A percentile compares a stretch with the other conserved stretches of the same genome.
phyloP scores from a whole-genome alignment of 2,888 invertebrate genomes.

The Drosophila ezoana region DNA sequence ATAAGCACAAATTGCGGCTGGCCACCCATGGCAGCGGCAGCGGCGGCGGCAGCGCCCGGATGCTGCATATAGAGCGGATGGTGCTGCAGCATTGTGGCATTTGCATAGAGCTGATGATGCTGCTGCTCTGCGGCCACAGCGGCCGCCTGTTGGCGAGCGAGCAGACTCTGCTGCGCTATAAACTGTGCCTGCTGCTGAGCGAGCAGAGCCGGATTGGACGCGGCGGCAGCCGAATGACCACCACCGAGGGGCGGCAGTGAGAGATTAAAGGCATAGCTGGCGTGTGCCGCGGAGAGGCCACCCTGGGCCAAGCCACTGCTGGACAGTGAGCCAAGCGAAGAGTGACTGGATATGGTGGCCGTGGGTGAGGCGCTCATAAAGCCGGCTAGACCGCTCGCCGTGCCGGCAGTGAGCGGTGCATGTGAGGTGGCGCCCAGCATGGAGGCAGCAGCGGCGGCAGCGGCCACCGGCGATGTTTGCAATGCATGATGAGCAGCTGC shows the following conservation, averaged over 20 bases:
- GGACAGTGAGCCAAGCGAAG: conserved; percentile 47
- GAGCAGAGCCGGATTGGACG: conserved; percentile 84
- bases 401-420: conserved; percentile 41
- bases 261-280: conserved; percentile 80
- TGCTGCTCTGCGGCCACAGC: conserved; percentile 85
- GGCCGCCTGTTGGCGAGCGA: conserved; percentile 89
- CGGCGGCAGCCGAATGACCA: conserved; percentile 48
- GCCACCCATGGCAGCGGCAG: conserved; percentile 67
- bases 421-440: conserved; percentile 42
- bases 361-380: conserved; percentile 59
- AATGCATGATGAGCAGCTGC: conserved; percentile 66
- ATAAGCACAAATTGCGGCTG: conserved; percentile 84
- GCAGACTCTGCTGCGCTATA: conserved; percentile 89
- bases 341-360: conserved; percentile 54
- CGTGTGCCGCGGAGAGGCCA: conserved; percentile 42
- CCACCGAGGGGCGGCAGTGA: conserved; percentile 82
- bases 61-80: conserved; percentile 72
- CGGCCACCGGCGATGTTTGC: conserved; percentile 63
- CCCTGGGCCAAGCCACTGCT: conserved; percentile 57
- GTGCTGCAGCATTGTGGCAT: conserved; percentile 71
- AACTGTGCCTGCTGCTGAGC: conserved; percentile 87
- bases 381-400: conserved; percentile 51
- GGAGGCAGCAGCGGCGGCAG: conserved; percentile 50
- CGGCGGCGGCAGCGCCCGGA: conserved; percentile 68
- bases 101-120: conserved; percentile 78